These are phyloP conservation scores for Drosophila guanche DNA, from an alignment of 1,140 invertebrate species.

Conservation along the genomic window DNA sequence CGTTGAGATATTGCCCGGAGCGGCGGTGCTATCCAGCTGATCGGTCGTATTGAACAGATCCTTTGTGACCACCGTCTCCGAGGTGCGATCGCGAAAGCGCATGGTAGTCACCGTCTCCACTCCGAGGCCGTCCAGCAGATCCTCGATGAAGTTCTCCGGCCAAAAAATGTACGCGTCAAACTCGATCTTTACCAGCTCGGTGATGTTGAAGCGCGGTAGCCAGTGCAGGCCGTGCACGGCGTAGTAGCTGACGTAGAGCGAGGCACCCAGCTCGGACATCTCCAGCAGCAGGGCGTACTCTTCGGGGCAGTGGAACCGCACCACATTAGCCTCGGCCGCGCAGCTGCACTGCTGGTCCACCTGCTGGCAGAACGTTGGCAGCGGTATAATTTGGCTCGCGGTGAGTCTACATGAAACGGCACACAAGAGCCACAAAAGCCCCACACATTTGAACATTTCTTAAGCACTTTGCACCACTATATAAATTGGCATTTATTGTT, in stretches of 20 bases:
- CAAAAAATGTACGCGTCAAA: slow-evolving; percentile 67
- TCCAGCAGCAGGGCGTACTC: slow-evolving; percentile 70
- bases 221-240: slow-evolving; percentile 21
- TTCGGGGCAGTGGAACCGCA: slow-evolving; percentile 51
- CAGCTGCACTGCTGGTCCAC: slow-evolving; percentile 45
- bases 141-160: slow-evolving; percentile 47
- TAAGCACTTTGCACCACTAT: slow-evolving; percentile 11
- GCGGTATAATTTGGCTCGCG: slow-evolving; percentile 55
- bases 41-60: neutral
- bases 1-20: slow-evolving; percentile 9
- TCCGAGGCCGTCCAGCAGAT: slow-evolving; percentile 41
- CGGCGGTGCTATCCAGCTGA: neutral
- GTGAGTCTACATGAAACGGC: slow-evolving; percentile 1
- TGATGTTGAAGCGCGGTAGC: slow-evolving; percentile 57
- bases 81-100: slow-evolving; percentile 57
- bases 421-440: slow-evolving; percentile 33
- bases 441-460: slow-evolving; percentile 43
- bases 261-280: slow-evolving; percentile 46
- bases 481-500: slow-evolving; percentile 9
- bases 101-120: slow-evolving; percentile 44
- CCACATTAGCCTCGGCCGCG: slow-evolving; percentile 59
- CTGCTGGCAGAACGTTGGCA: slow-evolving; percentile 54
- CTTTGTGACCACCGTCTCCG: slow-evolving; percentile 26
- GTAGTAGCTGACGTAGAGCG: slow-evolving; percentile 65
- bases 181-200: slow-evolving; percentile 51